Conservation (phyloP, 2,888 invertebrate genomes). For the Rhagophthalmus giganteus region DNA sequence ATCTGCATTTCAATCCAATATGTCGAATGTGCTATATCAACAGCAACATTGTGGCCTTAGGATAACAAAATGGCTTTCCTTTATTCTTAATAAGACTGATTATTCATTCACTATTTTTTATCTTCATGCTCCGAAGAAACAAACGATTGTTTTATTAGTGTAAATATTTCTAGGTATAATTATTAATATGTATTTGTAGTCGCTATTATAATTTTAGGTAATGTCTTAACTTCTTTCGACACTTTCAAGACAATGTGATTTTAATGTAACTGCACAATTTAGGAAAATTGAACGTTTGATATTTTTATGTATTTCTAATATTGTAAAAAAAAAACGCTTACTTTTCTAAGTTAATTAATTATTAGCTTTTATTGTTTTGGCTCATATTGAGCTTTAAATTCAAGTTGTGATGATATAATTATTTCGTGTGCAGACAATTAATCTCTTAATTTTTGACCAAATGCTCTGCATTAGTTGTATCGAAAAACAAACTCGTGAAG, state of each 20-base stretch:
- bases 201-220: constrained; percentile 20
- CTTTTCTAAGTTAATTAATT: constrained; percentile 29
- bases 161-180: constrained; percentile 35
- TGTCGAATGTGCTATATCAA: constrained; percentile 6
- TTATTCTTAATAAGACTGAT: constrained; percentile 53
- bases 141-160: constrained; percentile 36
- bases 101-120: constrained; percentile 35
- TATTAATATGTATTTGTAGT: constrained; percentile 22
- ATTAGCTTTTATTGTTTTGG: constrained; percentile 26
- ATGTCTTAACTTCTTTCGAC: constrained; percentile 14
- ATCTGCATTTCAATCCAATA: constrained; percentile 7
- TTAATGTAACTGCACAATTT: constrained; percentile 28
- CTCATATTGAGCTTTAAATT: constrained; percentile 40
- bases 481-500: constrained; percentile 4
- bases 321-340: constrained; percentile 28
- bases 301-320: constrained; percentile 31
- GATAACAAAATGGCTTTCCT: constrained; percentile 21
- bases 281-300: constrained; percentile 25
- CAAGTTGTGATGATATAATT: constrained; percentile 41
- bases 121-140: constrained; percentile 21
- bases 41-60: constrained; percentile 21
- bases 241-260: constrained; percentile 40
- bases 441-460: constrained; percentile 34
- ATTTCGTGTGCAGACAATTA: constrained; percentile 35
- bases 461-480: constrained; percentile 25